Evolutionary conservation across 2,797 vertebrate genomes (phyloP).

Genomic region (Simalia tracyae): DNA sequence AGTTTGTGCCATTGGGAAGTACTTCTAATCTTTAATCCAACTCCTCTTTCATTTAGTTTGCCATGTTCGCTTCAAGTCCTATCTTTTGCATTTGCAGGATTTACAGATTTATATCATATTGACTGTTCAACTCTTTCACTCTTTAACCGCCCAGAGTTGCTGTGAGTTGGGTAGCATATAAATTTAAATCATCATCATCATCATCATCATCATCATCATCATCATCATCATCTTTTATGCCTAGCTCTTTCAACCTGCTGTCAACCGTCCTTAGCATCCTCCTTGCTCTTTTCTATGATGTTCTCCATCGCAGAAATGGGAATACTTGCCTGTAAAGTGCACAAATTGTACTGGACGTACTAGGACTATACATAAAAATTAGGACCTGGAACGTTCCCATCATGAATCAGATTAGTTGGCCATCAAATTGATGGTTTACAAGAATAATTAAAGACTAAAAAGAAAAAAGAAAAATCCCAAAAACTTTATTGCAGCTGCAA

Average conservation of each 20-base stretch:
- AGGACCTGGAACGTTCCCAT: neutral
- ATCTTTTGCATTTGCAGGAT: neutral
- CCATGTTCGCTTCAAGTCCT: neutral
- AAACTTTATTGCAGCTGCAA: neutral
- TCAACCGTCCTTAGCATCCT: neutral
- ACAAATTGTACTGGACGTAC: neutral
- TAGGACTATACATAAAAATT: rapidly evolving
- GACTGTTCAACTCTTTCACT: neutral
- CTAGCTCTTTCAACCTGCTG: too few species aligned
- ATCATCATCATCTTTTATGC: too few species aligned
- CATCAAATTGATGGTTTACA: neutral
- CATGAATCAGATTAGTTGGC: neutral
- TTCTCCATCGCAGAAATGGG: neutral
- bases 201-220: too few species aligned
- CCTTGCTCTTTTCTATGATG: neutral
- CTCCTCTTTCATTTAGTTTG: neutral
- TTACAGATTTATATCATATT: neutral
- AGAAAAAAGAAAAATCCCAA: neutral
- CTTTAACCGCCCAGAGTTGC: neutral
- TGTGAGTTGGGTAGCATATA: neutral
- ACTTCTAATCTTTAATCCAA: neutral
- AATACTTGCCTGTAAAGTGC: neutral
- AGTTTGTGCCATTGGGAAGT: neutral
- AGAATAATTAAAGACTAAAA: neutral
- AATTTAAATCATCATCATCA: too few species aligned